Base-by-base conservation (phyloP, 2,888 invertebrate species). In the Diabrotica balteata region DNA sequence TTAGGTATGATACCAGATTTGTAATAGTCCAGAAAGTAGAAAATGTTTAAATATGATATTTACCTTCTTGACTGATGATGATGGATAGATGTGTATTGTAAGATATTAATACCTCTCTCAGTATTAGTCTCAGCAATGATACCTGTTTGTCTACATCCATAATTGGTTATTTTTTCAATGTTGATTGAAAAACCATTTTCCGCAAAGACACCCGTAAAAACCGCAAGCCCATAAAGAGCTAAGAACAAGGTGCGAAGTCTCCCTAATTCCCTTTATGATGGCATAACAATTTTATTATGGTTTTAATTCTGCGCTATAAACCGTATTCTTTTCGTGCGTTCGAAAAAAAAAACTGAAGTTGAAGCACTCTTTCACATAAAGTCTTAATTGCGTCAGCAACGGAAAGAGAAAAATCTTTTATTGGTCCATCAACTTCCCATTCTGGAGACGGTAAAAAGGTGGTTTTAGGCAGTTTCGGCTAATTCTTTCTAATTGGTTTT, bases 381-480 rank as follows among this genome's bases (percentile, higher is more conserved):
- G 22, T 22, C 51, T 17, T 51, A 51, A 51, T 53, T 53, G 10
- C 53, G 53, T 53, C 53, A 53, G 53, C 53, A 53, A 32, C 53
- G 53, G 42, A 42, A 53, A 53, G 53, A 32, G 32, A 53, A n/a
- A 53, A 42, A 42, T 53, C 53, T 9, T 42, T 53, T 53, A 53
- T 53, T 53, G 53, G 42, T 42, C 42, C 9, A 32, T 53, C 53
- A 53, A 53, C n/a, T 53, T 42, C 32, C 53, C 53, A 53, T 53
- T 53, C n/a, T 32, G 7, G 42, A 10, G 42, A 53, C n/a, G 53
- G 42, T 53, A 42, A 53, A 42, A 53, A 42, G 10, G 53, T 53
- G 53, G 53, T 53, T 53, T 42, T 42, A 32, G 32, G 32, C 32
- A 32, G 32, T 32, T 32, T 32, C 32, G 32, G 32, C 32, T 32